phyloP scores from a whole-genome alignment of 2,113 vertebrate genomes.

The Mellivora capensis region DNA sequence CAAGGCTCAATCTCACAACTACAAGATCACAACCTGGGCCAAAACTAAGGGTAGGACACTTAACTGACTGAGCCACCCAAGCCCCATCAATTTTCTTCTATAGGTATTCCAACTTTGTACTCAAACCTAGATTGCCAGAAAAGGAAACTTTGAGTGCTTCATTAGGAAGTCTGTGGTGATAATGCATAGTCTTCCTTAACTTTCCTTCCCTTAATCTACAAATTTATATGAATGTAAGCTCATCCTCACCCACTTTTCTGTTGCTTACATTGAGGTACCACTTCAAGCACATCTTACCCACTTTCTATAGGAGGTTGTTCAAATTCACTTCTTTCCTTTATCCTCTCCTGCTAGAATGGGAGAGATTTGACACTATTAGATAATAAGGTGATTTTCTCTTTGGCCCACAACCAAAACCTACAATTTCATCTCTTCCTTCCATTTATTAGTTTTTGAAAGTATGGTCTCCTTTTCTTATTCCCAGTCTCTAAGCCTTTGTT shows the following conservation, averaged over 20 bases:
- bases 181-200: background rate
- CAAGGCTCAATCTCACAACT: background rate
- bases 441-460: background rate
- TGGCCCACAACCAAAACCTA: background rate
- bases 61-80: background rate
- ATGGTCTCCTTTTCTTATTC: background rate
- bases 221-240: background rate
- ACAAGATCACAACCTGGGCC: background rate
- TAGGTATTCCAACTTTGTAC: background rate
- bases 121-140: background rate
- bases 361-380: background rate
- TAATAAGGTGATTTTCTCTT: background rate
- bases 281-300: background rate
- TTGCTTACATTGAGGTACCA: background rate
- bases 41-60: background rate
- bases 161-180: background rate
- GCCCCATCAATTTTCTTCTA: background rate
- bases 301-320: background rate
- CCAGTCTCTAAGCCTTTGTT: background rate
- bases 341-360: background rate
- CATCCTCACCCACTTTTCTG: background rate
- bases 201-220: background rate
- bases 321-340: background rate
- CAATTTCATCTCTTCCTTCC: background rate
- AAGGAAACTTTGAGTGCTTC: background rate